Evolutionary conservation across 2,888 invertebrate species (phyloP), one percentile per base, ranked within the genome.

Genomic region (Quadriops clusia): DNA sequence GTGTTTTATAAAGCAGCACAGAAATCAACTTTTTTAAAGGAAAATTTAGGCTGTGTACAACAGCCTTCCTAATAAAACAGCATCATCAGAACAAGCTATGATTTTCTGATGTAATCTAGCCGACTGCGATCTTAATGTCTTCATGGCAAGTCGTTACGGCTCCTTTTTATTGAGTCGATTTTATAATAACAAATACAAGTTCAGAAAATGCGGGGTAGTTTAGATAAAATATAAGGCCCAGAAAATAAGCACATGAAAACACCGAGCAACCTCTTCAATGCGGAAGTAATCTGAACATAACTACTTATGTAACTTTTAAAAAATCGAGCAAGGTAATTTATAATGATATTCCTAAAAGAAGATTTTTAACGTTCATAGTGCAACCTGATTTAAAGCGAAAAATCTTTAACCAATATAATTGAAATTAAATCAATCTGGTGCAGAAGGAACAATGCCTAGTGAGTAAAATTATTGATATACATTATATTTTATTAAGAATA

Each of bases 161-260:
- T 38, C 29, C 34, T 34, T 41, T 33, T 40, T 40, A 44, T 44
- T 44, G 44, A 44, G 41, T 41, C 33, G 34, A 42, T 38, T 39
- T 36, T 40, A 34, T 28, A 33, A 40, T 38, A 42, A 38, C 38
- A 31, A 36, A 38, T 36, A 20, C 24, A 13, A 10, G 28, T 38
- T 30, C 33, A 29, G 16, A 12, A 30, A 33, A 28, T 23, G 28
- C 23, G n/a, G 12, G 8, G 17, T 17, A 22, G 29, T 23, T 28
- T 24, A 30, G 33, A 33, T 33, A 33, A 33, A 24, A 30, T 20
- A 29, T 25, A 23, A n/a, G n/a, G n/a, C n/a, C n/a, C 33, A 18
- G 24, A 30, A 33, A 33, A 24, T 9, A 24, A 12, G 24, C 7
- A 24, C 9, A n/a, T n/a, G n/a, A n/a, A n/a, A n/a, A n/a, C n/a